Percentiles rank a stretch among this genome's conserved stretches.
These are phyloP conservation scores for Python bivittatus DNA, from an alignment of 2,113 vertebrate genomes.

Conservation along the genomic window DNA sequence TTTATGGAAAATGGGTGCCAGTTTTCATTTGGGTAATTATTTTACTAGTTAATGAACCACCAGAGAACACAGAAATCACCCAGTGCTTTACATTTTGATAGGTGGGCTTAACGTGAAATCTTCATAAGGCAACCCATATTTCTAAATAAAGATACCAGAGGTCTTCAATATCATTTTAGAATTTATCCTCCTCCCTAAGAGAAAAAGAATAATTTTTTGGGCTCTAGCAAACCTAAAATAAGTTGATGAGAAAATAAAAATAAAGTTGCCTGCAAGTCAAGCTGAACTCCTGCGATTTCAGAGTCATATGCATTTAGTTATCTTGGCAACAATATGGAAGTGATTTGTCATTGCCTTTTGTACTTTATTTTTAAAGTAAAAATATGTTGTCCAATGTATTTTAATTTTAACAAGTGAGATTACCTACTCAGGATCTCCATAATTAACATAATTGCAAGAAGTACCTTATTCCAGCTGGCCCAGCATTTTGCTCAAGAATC, in stretches of 20 bases:
- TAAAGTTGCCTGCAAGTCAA: not conserved
- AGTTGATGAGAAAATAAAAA: not conserved
- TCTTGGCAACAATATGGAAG: not conserved
- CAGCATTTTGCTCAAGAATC: not conserved
- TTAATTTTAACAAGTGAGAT: not conserved
- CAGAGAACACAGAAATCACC: not conserved
- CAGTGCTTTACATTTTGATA: not conserved
- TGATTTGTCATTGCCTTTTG: not conserved
- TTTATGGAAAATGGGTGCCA: not conserved
- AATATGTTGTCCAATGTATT: not conserved
- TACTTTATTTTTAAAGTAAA: not conserved
- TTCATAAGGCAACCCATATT: not conserved
- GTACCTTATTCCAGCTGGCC: not conserved
- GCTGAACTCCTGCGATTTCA: not conserved
- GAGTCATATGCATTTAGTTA: not conserved
- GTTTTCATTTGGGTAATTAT: not conserved
- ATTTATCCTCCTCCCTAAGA: no score
- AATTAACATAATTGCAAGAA: not conserved
- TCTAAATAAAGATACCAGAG: no score
- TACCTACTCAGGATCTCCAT: not conserved
- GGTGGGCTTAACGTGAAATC: not conserved
- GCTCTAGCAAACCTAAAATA: not conserved
- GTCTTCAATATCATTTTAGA: not conserved
- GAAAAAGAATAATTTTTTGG: no score
- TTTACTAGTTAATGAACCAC: not conserved